These are phyloP conservation scores for Sacculina carcini DNA, from an alignment of 2,888 invertebrate genomes.

Conservation along the genomic window DNA sequence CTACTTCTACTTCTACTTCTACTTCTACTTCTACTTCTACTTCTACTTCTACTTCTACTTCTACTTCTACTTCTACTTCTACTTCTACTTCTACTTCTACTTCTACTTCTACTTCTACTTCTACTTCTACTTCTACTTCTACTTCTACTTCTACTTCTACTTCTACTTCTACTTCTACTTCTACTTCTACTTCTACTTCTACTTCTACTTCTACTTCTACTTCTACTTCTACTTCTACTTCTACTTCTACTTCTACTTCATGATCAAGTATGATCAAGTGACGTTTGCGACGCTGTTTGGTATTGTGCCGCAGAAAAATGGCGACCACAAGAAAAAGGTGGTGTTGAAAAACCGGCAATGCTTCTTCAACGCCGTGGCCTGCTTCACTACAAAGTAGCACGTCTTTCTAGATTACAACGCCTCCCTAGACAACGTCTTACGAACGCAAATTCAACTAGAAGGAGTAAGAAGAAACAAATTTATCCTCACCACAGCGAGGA, in stretches of 20 bases:
- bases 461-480: no score
- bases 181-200: background rate
- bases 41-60: background rate
- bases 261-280: no score
- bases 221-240: background rate
- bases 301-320: no score
- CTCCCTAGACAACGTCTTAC: no score
- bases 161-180: slow-evolving; percentile 1
- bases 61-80: background rate
- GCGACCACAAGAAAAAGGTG: no score
- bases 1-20: background rate
- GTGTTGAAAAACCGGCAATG: no score
- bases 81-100: background rate
- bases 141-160: background rate
- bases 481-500: no score
- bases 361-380: no score
- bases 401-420: no score
- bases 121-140: background rate
- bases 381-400: no score
- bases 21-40: background rate
- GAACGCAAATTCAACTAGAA: no score
- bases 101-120: background rate
- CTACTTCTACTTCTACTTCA: background rate
- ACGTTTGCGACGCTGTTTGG: no score
- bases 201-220: background rate